A percentile compares a stretch with the other conserved stretches of the same genome.
Evolutionary conservation across 2,797 vertebrate genomes (phyloP).

Genomic region (Danio tinwini): DNA sequence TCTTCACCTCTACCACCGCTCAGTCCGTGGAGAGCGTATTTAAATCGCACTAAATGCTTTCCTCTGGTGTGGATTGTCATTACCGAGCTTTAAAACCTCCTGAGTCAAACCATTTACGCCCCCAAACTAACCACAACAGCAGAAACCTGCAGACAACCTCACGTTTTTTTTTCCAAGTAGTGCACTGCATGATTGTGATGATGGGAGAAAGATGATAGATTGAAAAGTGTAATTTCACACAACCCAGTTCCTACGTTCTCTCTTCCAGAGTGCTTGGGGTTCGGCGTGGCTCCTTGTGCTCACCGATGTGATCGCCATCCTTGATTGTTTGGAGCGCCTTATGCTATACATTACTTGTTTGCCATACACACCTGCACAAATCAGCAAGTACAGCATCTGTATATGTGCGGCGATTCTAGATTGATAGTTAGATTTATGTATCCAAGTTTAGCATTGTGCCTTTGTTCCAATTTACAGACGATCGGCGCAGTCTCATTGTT

Average conservation of each 20-base stretch:
- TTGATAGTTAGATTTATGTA: constrained; percentile 26
- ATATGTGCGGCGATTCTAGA: background rate
- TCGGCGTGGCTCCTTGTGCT: constrained; percentile 5
- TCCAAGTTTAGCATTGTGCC: background rate
- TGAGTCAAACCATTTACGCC: constrained; percentile 36
- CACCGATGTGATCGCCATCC: background rate
- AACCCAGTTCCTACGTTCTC: background rate
- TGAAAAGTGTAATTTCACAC: constrained; percentile 36
- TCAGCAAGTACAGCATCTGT: background rate
- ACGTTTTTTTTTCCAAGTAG: background rate
- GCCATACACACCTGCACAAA: constrained; percentile 6
- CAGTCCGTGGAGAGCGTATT: constrained; percentile 20
- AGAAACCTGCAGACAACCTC: background rate
- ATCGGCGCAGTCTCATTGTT: constrained; percentile 14
- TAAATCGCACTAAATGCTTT: constrained; percentile 38
- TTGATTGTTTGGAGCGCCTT: constrained; percentile 19
- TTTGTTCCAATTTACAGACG: constrained; percentile 22
- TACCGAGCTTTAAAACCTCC: constrained; percentile 22
- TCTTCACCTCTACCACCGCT: constrained; percentile 30
- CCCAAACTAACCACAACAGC: constrained; percentile 25
- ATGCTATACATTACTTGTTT: constrained; percentile 3
- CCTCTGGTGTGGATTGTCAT: constrained; percentile 33
- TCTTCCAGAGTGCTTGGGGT: background rate
- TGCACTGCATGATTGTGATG: background rate
- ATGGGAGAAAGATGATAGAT: background rate